Base-by-base conservation (phyloP, 1,140 invertebrate genomes). In the Proctacanthus coquilletti region DNA sequence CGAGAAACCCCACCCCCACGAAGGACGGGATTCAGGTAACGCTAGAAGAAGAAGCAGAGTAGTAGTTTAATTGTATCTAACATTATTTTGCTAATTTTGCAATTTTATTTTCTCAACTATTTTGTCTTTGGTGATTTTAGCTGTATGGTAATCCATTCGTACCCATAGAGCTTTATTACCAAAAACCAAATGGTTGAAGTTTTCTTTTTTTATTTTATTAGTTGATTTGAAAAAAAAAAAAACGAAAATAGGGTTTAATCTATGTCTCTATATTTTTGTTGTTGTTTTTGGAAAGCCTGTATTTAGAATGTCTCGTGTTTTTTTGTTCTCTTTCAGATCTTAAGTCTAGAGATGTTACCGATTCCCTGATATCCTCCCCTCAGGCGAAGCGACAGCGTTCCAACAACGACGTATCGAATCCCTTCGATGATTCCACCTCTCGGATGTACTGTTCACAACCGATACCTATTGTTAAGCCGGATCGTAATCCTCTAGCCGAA, bases 91-190 rank as follows among this genome's bases (percentile, higher is more conserved):
- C n/a, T n/a, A n/a, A 44, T 15, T n/a, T 39, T 47, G 48, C 42
- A 40, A 18, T 45, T 46, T 38, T 33, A 25, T 45, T 46, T 35
- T 39, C 15, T 53, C 52, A 50, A 47, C 52, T 60, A 60, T 59
- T 56, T 53, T 49, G 3, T 59, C 56, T 59, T 60, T 60, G 56
- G 56, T 59, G 53, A 56, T 59, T 59, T 60, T 56, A 57, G 56
- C 56, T 60, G 53, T 60, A 59, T 60, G 56, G 51, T 55, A 15
- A 34, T 42, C 13, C 19, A 9, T 13, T 17, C 35, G 23, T 23
- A 45, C 30, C 55, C 56, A 60, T 59, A 59, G 52, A 57, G 56
- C 56, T 60, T 60, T 49, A 55, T 56, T 48, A 59, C 56, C 56
- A 59, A 60, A 60, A 55, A 53, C 53, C 56, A 54, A 56, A 60